These are phyloP conservation scores for Xyliphius kryptos DNA, from an alignment of 2,113 vertebrate genomes.

Conservation along the genomic window DNA sequence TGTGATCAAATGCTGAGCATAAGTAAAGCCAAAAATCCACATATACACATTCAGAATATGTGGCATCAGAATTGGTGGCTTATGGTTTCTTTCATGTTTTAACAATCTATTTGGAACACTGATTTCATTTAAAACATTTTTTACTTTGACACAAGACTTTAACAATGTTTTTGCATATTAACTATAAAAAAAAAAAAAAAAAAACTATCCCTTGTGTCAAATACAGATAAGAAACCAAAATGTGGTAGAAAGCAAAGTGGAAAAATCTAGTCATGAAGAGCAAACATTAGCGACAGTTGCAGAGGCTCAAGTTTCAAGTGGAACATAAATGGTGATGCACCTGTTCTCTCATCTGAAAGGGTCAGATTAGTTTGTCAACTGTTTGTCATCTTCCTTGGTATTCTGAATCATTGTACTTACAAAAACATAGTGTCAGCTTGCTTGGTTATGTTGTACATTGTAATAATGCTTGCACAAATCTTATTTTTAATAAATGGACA, in stretches of 20 bases:
- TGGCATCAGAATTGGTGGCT: constrained; percentile 1
- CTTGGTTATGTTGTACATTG: no score
- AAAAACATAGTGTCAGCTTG: no score
- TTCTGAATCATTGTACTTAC: constrained; percentile 1
- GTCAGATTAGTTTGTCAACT: constrained; percentile 14
- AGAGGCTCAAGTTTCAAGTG: constrained; percentile 27
- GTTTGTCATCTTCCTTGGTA: constrained; percentile 31
- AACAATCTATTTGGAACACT: no score
- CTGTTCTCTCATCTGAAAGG: constrained; percentile 24
- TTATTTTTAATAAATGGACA: neutral
- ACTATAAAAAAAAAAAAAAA: neutral
- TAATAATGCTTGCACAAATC: no score
- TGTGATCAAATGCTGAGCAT: no score
- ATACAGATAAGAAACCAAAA: constrained; percentile 21
- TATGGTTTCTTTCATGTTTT: no score
- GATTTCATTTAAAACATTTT: no score
- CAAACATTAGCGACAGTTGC: constrained; percentile 8
- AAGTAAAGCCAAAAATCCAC: no score
- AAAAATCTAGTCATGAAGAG: neutral
- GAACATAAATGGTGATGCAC: constrained; percentile 19
- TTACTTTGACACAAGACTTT: constrained; percentile 10
- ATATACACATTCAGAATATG: no score
- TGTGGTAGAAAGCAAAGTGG: constrained; percentile 5
- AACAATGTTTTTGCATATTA: constrained; percentile 16
- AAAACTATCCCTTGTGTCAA: constrained; percentile 4